Percentiles rank a stretch among this genome's conserved stretches.
Evolutionary conservation across 2,113 vertebrate species (phyloP).

Genomic region (Burhinus oedicnemus): DNA sequence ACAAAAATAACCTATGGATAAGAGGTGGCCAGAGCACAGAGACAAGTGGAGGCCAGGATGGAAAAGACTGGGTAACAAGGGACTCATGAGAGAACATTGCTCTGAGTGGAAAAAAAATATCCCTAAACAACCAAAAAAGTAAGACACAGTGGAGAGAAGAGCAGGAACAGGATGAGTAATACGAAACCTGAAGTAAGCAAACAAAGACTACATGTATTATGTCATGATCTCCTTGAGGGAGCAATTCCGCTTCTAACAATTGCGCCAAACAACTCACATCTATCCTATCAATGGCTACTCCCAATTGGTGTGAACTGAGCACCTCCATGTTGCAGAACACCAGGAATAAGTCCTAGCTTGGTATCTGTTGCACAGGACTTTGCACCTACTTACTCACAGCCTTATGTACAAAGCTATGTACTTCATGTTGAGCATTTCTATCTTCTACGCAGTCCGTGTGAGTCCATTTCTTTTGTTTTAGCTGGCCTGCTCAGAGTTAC

Average conservation of each 20-base stretch:
- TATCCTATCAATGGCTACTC: not conserved
- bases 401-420: not conserved
- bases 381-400: not conserved
- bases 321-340: not conserved
- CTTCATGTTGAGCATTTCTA: not conserved
- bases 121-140: accelerated
- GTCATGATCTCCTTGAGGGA: not conserved
- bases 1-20: not conserved
- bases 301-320: not conserved
- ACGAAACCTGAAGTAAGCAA: not conserved
- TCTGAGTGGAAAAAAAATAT: not conserved
- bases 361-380: not conserved
- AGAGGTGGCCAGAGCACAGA: not conserved
- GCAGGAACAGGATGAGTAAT: not conserved
- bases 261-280: not conserved
- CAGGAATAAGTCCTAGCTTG: not conserved
- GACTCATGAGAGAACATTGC: not conserved
- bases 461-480: not conserved
- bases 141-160: not conserved
- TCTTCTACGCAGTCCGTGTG: not conserved
- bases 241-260: not conserved
- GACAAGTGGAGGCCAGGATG: not conserved
- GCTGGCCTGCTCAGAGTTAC: not conserved
- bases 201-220: not conserved
- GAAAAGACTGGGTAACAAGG: not conserved